phyloP scores from a whole-genome alignment of 2,113 vertebrate species.

The Pao palembangensis region DNA sequence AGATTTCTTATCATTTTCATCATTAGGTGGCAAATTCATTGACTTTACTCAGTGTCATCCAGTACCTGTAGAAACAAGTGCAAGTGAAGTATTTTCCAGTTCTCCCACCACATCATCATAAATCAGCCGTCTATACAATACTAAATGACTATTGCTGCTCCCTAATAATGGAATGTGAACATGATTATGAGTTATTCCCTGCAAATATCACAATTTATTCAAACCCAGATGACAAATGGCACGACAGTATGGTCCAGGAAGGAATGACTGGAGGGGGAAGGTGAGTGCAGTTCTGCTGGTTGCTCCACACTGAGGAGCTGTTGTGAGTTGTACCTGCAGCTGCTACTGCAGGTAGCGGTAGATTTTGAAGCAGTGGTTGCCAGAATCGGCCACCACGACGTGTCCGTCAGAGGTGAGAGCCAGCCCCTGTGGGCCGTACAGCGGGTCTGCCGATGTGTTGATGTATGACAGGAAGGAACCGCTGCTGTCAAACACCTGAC shows the following conservation, averaged over 20 bases:
- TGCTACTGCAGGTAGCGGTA: conserved; percentile 97
- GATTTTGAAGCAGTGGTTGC: conserved; percentile 98
- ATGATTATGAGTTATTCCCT: conserved; percentile 13
- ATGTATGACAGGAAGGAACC: conserved; percentile 97
- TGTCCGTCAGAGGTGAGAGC: conserved; percentile 94
- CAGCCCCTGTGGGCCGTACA: conserved; percentile 95
- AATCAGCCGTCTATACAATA: conserved; percentile 8
- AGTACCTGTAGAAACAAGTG: conserved; percentile 15
- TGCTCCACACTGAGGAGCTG: background rate
- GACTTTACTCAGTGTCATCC: conserved; percentile 19
- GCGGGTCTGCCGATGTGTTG: conserved; percentile 95
- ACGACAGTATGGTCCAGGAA: conserved; percentile 25
- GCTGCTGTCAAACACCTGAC: conserved; percentile 94
- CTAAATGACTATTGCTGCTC: too few species aligned
- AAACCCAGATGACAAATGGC: conserved; percentile 33
- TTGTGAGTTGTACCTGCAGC: conserved; percentile 18
- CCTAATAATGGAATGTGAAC: conserved; percentile 33
- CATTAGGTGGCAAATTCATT: conserved; percentile 5
- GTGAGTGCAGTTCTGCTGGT: conserved; percentile 29
- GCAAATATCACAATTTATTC: conserved; percentile 19
- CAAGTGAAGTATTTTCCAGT: conserved; percentile 29
- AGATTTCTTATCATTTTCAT: conserved; percentile 7
- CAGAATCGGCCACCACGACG: conserved; percentile 96
- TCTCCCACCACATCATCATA: conserved; percentile 20
- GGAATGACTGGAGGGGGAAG: conserved; percentile 15